These are phyloP conservation scores for Onychostruthus taczanowskii DNA, from an alignment of 2,113 vertebrate genomes.

Conservation along the genomic window DNA sequence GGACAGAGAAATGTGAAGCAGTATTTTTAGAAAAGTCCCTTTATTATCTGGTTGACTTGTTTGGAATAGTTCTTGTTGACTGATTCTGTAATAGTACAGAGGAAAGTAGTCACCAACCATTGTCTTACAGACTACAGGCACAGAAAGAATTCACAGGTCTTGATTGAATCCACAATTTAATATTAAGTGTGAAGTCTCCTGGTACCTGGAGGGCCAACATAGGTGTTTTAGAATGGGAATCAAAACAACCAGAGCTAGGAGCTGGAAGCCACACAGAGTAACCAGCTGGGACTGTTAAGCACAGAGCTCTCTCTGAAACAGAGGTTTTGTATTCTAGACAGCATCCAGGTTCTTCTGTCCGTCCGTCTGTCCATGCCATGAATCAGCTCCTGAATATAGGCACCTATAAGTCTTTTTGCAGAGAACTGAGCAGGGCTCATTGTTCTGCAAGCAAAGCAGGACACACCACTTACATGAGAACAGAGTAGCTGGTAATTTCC, in stretches of 20 bases:
- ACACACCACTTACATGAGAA: not conserved
- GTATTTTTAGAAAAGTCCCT: not conserved
- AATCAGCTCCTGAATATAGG: not conserved
- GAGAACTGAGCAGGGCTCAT: not conserved
- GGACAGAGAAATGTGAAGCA: not conserved
- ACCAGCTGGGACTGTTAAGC: not conserved
- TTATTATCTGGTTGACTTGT: not conserved
- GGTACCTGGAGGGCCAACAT: not conserved
- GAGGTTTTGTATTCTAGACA: not conserved
- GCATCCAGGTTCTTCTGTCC: not conserved
- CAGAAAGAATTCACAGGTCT: not conserved
- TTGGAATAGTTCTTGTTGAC: not conserved
- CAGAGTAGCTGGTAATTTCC: not conserved
- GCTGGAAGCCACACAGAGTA: not conserved
- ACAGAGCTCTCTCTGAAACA: not conserved
- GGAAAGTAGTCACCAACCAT: not conserved
- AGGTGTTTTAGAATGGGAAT: not conserved
- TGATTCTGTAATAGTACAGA: not conserved
- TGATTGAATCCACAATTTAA: not conserved
- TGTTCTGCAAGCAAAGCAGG: not conserved
- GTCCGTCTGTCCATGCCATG: not conserved
- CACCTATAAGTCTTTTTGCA: not conserved
- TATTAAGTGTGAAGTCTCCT: not conserved
- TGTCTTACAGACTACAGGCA: not conserved
- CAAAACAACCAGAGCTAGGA: not conserved